Evolutionary conservation across 2,113 vertebrate genomes (phyloP), one percentile per base, ranked within the genome.

Genomic region (Origma solitaria): DNA sequence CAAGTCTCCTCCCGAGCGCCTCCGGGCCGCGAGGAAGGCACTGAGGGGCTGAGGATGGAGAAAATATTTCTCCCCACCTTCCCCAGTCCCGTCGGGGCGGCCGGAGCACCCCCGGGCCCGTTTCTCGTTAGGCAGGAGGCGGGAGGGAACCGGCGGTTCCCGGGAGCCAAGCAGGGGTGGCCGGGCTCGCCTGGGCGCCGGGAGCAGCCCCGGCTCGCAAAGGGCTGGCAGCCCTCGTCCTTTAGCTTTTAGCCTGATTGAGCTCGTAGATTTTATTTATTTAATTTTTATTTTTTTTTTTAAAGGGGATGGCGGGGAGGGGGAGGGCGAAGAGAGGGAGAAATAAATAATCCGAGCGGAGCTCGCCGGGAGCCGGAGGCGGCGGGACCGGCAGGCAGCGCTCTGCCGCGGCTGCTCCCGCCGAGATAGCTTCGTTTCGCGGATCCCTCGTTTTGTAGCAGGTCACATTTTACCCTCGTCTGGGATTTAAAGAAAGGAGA

Each of bases 171-270:
- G 61, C 73, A 70, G 58, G 31, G 76, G 51, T n/a, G 44, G 72
- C 87, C 37, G 54, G 35, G 57, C 69, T 83, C 44, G 12, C 31
- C 86, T 7, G 69, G 57, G 62, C 35, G 17, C 61, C 33, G 64
- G 33, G 66, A 75, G 49, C 77, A 80, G 61, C 25, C 10, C 53
- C 83, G 73, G 40, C 47, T 89, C 23, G 33, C 69, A 23, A 80
- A 62, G 71, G 69, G 78, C 53, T 95, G 96, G 90, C 92, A 93
- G 78, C 31, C 49, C 65, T 15, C 31, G 25, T 76, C 54, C 76
- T 72, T 56, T 42, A 88, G 90, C 94, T 96, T 95, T 93, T 65
- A 96, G 79, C 33, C n/a, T 92, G 64, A 96, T 96, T 94, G 88
- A 94, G 66, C 54, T 65, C 0, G 20, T 42, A 40, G 58, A 21